Evolutionary conservation across 2,888 invertebrate genomes (phyloP), one percentile per base, ranked within the genome.

Genomic region (Meloe dianella): DNA sequence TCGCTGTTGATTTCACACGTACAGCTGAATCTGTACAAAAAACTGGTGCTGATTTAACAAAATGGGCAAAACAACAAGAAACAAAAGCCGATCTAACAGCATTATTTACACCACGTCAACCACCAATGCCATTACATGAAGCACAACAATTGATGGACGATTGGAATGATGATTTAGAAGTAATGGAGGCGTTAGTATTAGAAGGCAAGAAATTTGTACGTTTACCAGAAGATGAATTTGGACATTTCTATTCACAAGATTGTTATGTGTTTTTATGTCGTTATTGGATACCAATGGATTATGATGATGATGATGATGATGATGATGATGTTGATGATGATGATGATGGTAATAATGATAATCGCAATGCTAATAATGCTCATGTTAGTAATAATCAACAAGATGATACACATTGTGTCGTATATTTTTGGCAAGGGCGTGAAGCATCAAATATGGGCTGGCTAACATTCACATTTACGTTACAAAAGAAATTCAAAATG

Each of bases 391-490:
- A 41, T 8, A 64, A 66, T 20, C 63, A 47, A 68, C 47, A 67
- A 57, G 79, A 79, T 79, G 84, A 83, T 63, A 93, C 92, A 78
- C 94, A 95, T 80, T 97, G 97, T 85, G 95, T 97, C 59, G 98
- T 98, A n/a, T 99, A 99, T 85, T 99, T 99, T 86, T 99, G 99
- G 99, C 99, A 99, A 85, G 98, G 98, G 0, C 87, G 94, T 61
- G 94, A 96, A 80, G 98, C 98, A 2, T 92, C 94, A 69, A 98
- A 99, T 85, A 99, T 99, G 98, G 99, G 98, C 66, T 99, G 98
- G 98, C 87, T 99, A 0, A 98, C 97, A 0, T 99, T 99, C 85
- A 98, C 98, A 0, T 99, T 99, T 85, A 97, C 96, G 77, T 86
- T 95, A 74, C 94, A 94, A 82, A 96, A 95, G 83, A 96, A 94